These are phyloP conservation scores for Chondrilla cf. caribensis DNA, from an alignment of 37 sponge, comb jelly and placozoan genomes.

Conservation along the genomic window DNA sequence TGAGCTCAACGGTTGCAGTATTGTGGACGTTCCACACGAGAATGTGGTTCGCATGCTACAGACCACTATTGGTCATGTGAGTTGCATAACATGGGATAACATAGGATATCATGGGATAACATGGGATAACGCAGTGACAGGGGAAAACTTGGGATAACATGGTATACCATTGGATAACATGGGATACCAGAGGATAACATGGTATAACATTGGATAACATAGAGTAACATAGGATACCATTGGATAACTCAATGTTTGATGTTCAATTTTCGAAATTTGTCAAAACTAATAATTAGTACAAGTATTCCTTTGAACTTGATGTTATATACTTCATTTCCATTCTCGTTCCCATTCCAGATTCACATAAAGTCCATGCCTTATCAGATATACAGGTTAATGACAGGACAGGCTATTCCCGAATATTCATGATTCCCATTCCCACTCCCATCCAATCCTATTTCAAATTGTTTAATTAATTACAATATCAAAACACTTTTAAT, in stretches of 20 bases:
- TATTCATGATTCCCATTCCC: conserved; percentile 56
- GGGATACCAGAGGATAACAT: neutral
- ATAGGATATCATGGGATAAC: neutral
- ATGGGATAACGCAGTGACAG: neutral
- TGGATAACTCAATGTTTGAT: too few species aligned
- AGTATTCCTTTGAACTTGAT: too few species aligned
- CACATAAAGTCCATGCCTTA: conserved; percentile 88
- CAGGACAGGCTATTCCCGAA: conserved; percentile 73
- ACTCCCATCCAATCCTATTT: neutral
- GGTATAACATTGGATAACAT: too few species aligned
- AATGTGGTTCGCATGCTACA: conserved; percentile 68
- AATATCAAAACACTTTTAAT: too few species aligned
- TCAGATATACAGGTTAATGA: conserved; percentile 82
- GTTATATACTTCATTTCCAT: neutral
- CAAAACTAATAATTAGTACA: too few species aligned
- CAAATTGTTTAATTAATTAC: neutral
- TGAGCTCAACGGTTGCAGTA: conserved; percentile 89
- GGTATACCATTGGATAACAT: neutral
- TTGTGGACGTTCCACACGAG: conserved; percentile 67
- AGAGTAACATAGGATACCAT: too few species aligned
- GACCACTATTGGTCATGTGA: conserved; percentile 84
- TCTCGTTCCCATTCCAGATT: conserved; percentile 39
- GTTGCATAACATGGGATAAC: neutral
- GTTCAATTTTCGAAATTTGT: too few species aligned
- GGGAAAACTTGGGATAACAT: neutral